phyloP scores from a whole-genome alignment of 35 echinoderm and acorn worm species.

The Patiria miniata region DNA sequence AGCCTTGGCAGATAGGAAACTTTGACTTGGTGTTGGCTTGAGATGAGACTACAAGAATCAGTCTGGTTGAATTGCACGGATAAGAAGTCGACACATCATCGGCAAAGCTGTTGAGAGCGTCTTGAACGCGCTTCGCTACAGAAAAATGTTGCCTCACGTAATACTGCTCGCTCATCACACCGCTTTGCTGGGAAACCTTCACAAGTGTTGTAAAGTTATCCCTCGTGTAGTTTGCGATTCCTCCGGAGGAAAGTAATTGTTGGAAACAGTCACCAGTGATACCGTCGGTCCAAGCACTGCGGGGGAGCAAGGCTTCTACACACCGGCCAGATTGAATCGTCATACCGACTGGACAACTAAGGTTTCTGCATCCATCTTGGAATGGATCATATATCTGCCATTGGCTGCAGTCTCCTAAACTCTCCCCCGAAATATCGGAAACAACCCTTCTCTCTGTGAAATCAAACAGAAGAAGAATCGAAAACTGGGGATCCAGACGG shows the following conservation, averaged over 20 bases:
- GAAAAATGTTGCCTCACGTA: not conserved
- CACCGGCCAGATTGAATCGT: not conserved
- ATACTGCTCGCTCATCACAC: not conserved
- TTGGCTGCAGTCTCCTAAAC: not conserved
- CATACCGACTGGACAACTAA: not conserved
- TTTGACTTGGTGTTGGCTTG: not conserved
- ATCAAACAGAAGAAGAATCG: not conserved
- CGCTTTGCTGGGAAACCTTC: not conserved
- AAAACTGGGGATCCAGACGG: not conserved
- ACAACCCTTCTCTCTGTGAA: not conserved
- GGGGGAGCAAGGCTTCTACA: not conserved
- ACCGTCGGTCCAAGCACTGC: not conserved
- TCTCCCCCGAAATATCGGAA: not conserved
- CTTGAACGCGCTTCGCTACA: not conserved
- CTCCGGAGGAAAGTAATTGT: not conserved
- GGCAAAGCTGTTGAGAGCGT: not conserved
- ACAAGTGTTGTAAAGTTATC: not conserved
- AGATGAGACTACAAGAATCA: not conserved
- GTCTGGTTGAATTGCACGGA: not conserved
- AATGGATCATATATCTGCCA: constrained; percentile 8
- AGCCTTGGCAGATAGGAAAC: not conserved
- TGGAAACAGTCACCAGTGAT: not conserved
- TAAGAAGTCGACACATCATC: not conserved
- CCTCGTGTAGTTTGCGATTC: not conserved
- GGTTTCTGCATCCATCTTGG: not conserved